Evolutionary conservation across 2,888 invertebrate species (phyloP), one percentile per base, ranked within the genome.

Genomic region (Drosophila diplacantha): DNA sequence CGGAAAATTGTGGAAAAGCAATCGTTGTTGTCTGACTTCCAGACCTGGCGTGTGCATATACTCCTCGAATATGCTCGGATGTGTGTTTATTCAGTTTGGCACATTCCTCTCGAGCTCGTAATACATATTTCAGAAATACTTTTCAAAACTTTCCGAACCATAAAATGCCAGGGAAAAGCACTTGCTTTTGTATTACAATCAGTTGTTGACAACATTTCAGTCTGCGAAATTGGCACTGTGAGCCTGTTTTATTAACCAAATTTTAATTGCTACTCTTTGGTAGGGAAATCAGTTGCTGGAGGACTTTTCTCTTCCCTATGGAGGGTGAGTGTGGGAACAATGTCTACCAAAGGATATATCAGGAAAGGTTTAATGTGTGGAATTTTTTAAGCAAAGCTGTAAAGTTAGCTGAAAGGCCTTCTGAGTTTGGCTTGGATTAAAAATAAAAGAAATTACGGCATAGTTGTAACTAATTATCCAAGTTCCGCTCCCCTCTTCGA

Each of bases 1-100:
- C 58, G 80, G 73, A 73, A 78, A 78, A 80, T 77, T 77, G 74
- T 74, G 57, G 53, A 57, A 68, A 72, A 60, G 79, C 79, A 75
- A 81, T 79, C 70, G 46, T 29, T 18, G 24, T 24, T 29, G 29
- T 37, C 46, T 47, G 70, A 37, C 51, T 51, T 37, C 6, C 16
- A 52, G 37, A 31, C 49, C 54, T 53, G 39, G 49, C 43, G 53
- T 62, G 71, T 50, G 32, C 46, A 46, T 44, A 44, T 67, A 18
- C n/a, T n/a, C n/a, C 39, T 22, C 8, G 35, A 35, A 35, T 5
- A 16, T 24, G 24, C 20, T 24, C 11, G 39, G 38, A 46, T 24
- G 51, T 43, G 50, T 7, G 24, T 29, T 20, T 22, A 41, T 52
- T 29, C 31, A 9, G 24, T 24, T 39, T 20, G 29, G 24, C 46